Evolutionary conservation across 1,140 invertebrate genomes (phyloP).

Genomic region (Sinella curviseta): DNA sequence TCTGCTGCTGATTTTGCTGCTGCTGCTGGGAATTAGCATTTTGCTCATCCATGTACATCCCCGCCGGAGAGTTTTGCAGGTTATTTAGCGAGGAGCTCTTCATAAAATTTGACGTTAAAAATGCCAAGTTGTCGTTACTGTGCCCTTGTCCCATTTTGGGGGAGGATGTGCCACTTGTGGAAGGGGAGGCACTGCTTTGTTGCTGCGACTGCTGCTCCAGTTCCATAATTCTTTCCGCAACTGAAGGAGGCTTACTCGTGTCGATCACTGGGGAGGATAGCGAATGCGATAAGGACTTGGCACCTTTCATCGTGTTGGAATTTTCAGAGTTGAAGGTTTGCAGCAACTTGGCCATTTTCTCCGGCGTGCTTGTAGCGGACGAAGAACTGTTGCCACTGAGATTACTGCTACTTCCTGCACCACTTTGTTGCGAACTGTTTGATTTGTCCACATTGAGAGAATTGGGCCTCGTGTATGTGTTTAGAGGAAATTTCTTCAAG

Average conservation of each 20-base stretch:
- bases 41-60: neutral
- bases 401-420: neutral
- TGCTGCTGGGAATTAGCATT: neutral
- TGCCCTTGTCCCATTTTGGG: neutral
- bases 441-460: constrained; percentile 30
- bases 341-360: constrained; percentile 14
- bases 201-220: constrained; percentile 59
- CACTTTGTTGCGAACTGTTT: neutral
- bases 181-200: neutral
- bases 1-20: constrained; percentile 10
- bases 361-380: constrained; percentile 1
- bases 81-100: constrained; percentile 15
- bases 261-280: constrained; percentile 56
- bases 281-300: constrained; percentile 15
- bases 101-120: neutral
- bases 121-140: neutral
- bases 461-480: constrained; percentile 51
- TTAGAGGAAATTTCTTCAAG: constrained; percentile 51
- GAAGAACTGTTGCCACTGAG: constrained; percentile 31
- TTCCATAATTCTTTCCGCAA: constrained; percentile 74
- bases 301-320: neutral
- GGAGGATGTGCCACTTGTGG: neutral
- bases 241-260: constrained; percentile 61
- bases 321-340: neutral
- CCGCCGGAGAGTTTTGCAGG: neutral